phyloP scores from a whole-genome alignment of 2,113 vertebrate genomes.

The Lates calcarifer region DNA sequence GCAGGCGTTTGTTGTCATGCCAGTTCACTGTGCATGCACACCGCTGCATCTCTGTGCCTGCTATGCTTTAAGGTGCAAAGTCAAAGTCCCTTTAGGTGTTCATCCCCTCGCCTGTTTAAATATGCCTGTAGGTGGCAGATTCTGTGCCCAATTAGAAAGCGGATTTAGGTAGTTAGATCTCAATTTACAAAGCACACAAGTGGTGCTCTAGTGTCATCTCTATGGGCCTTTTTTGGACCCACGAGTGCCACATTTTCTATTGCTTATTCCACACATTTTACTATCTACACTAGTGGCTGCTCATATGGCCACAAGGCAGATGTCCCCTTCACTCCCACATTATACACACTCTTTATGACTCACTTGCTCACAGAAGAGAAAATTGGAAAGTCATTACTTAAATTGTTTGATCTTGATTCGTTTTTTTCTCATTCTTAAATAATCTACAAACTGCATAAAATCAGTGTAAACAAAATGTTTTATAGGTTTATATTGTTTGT shows the following conservation, averaged over 20 bases:
- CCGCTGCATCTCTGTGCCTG: conserved; percentile 36
- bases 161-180: conserved; percentile 49
- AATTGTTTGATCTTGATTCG: not conserved
- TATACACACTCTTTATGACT: conserved; percentile 1
- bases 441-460: not conserved
- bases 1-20: conserved; percentile 74
- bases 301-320: conserved; percentile 32
- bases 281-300: conserved; percentile 4
- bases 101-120: conserved; percentile 53
- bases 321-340: conserved; percentile 17
- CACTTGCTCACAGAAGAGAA: conserved; percentile 1
- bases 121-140: conserved; percentile 54
- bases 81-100: conserved; percentile 55
- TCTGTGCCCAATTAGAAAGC: conserved; percentile 49
- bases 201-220: conserved; percentile 39
- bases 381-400: not conserved
- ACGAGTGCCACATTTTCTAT: conserved; percentile 12
- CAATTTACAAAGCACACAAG: conserved; percentile 47
- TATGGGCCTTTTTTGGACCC: not conserved
- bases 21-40: conserved; percentile 53
- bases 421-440: not conserved
- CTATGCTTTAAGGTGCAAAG: conserved; percentile 44
- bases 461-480: not conserved
- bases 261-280: conserved; percentile 14
- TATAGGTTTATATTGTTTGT: not conserved